Conservation (phyloP, 1,140 invertebrate genomes). For the Pollicipes pollicipes region DNA sequence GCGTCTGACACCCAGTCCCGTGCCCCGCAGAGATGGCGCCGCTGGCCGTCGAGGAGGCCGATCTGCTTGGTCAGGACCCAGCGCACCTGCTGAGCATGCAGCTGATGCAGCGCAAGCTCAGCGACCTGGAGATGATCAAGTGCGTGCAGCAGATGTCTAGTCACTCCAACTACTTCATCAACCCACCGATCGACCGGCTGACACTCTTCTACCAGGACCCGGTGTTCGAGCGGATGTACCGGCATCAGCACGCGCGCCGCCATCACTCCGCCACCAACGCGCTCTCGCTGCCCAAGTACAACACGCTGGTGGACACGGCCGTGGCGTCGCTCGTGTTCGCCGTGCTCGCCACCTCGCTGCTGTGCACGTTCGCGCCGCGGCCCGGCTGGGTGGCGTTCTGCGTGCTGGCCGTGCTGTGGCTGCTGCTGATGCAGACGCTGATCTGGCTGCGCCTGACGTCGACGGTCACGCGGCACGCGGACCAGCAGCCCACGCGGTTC, state of each 20-base stretch:
- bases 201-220: slow-evolving; percentile 66
- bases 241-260: slow-evolving; percentile 55
- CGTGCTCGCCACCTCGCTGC: slow-evolving; percentile 21
- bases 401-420: not conserved
- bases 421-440: not conserved
- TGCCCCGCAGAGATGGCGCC: too few species aligned
- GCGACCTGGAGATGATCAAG: slow-evolving; percentile 62
- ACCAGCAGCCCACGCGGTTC: not conserved
- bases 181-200: slow-evolving; percentile 59
- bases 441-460: slow-evolving; percentile 22
- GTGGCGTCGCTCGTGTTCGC: slow-evolving; percentile 21
- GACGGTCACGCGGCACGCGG: slow-evolving; percentile 28
- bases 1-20: not conserved
- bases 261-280: slow-evolving; percentile 46
- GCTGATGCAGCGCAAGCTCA: slow-evolving; percentile 45
- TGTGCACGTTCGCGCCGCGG: slow-evolving; percentile 9
- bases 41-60: not conserved
- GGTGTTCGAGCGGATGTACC: slow-evolving; percentile 67
- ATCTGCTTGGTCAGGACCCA: not conserved
- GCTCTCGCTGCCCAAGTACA: slow-evolving; percentile 64
- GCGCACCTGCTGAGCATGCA: not conserved
- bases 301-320: slow-evolving; percentile 41
- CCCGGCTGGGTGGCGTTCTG: not conserved
- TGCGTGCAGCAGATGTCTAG: slow-evolving; percentile 31
- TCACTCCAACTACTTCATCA: slow-evolving; percentile 68